Percentiles rank a stretch among this genome's conserved stretches.
Evolutionary conservation across 2,797 vertebrate genomes (phyloP).

Genomic region (Dicrostonyx torquatus): DNA sequence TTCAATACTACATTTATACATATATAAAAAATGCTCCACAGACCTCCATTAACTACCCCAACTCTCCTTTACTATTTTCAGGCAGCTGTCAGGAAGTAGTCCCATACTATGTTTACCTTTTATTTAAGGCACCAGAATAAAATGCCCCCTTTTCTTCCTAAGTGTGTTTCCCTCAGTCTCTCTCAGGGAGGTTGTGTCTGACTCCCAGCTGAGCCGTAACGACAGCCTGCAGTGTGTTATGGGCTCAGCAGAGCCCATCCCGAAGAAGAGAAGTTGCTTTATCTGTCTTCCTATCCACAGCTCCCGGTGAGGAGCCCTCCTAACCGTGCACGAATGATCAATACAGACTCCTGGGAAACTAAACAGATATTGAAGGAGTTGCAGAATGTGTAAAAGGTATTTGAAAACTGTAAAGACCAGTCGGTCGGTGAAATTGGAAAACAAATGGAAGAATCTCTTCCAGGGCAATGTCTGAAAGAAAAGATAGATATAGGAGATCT

Average conservation of each 20-base stretch:
- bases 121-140: neutral
- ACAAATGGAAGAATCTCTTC: neutral
- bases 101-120: neutral
- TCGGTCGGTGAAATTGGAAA: neutral
- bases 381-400: neutral
- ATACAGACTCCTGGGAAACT: neutral
- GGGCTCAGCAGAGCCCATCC: neutral
- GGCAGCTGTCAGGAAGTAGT: neutral
- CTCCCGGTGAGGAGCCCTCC: neutral
- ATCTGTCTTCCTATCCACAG: neutral
- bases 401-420: slow-evolving; percentile 7
- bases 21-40: neutral
- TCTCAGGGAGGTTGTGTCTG: neutral
- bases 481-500: neutral
- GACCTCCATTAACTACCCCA: neutral
- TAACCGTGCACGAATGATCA: neutral
- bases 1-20: neutral
- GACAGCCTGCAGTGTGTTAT: fast-evolving
- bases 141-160: neutral
- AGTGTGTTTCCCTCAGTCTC: neutral
- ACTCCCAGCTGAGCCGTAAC: neutral
- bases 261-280: neutral
- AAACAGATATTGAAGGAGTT: slow-evolving; percentile 5
- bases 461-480: neutral
- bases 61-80: neutral